phyloP scores from a whole-genome alignment of 2,113 vertebrate species.

The Steatornis caripensis region DNA sequence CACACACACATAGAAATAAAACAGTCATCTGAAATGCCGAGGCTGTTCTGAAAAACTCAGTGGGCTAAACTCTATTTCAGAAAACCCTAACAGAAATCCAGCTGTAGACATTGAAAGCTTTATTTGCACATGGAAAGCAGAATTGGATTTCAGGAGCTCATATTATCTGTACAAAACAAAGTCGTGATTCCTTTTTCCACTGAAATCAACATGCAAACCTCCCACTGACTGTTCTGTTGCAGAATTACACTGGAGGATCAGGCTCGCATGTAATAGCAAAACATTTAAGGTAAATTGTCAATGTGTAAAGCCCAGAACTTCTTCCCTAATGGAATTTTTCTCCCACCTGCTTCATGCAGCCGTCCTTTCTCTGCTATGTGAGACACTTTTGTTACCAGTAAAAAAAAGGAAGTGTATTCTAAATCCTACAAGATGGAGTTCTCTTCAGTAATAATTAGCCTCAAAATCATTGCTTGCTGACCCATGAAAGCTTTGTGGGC shows the following conservation, averaged over 20 bases:
- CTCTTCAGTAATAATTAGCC: conserved; percentile 43
- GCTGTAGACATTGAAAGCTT: neutral
- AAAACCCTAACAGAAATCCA: conserved; percentile 11
- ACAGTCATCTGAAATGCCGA: conserved; percentile 23
- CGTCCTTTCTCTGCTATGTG: neutral
- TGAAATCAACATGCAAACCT: conserved; percentile 36
- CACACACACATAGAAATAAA: conserved; percentile 43
- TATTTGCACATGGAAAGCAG: conserved; percentile 4
- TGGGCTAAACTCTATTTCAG: neutral
- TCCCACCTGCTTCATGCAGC: conserved; percentile 50
- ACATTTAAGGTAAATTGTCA: conserved; percentile 55
- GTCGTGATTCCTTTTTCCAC: neutral
- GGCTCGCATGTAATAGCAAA: conserved; percentile 1
- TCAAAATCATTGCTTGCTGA: conserved; percentile 33
- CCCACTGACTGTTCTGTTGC: conserved; percentile 16
- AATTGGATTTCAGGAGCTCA: conserved; percentile 3
- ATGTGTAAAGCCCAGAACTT: conserved; percentile 50
- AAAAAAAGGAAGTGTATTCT: conserved; percentile 18
- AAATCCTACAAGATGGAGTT: conserved; percentile 26
- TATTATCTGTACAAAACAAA: conserved; percentile 7
- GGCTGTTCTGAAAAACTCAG: conserved; percentile 20
- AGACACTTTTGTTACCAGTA: conserved; percentile 49
- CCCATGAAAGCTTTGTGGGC: neutral
- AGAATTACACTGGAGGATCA: conserved; percentile 18
- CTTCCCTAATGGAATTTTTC: conserved; percentile 38